These are phyloP conservation scores for Melanotus villosus DNA, from an alignment of 2,888 invertebrate species.

Conservation along the genomic window DNA sequence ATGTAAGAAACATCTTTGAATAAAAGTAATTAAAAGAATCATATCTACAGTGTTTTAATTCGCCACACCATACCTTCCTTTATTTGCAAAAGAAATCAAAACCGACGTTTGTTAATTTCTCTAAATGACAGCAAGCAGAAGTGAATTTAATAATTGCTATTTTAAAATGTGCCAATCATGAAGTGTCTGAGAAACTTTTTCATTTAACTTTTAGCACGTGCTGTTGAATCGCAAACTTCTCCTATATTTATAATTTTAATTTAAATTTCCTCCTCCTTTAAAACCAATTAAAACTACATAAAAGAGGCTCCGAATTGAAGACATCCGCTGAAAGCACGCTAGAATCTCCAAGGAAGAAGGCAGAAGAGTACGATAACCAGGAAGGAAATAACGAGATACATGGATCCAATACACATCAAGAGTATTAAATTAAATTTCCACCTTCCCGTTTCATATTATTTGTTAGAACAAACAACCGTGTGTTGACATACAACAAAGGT, in stretches of 20 bases:
- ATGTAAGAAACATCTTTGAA: no score
- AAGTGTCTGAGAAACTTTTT: constrained; percentile 30
- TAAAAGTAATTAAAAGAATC: no score
- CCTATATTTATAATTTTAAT: constrained; percentile 41
- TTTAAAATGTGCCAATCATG: constrained; percentile 17
- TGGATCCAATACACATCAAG: constrained; percentile 25
- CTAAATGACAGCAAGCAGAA: not conserved
- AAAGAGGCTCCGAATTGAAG: constrained; percentile 29
- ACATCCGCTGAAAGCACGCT: constrained; percentile 3
- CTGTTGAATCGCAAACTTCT: constrained; percentile 28
- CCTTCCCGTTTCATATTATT: constrained; percentile 30
- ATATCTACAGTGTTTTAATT: no score
- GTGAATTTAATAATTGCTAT: constrained; percentile 3
- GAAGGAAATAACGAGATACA: constrained; percentile 8
- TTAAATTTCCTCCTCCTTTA: constrained; percentile 28
- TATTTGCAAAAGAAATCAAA: no score
- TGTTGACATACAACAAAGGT: constrained; percentile 11
- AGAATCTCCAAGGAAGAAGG: not conserved
- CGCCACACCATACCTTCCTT: no score
- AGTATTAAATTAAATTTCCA: constrained; percentile 35
- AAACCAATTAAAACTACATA: constrained; percentile 41
- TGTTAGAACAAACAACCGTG: constrained; percentile 4
- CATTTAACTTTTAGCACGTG: constrained; percentile 36
- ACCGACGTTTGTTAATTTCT: no score
- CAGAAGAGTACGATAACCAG: constrained; percentile 1